phyloP scores from a whole-genome alignment of 2,888 invertebrate species.

The Conistra vaccinii region DNA sequence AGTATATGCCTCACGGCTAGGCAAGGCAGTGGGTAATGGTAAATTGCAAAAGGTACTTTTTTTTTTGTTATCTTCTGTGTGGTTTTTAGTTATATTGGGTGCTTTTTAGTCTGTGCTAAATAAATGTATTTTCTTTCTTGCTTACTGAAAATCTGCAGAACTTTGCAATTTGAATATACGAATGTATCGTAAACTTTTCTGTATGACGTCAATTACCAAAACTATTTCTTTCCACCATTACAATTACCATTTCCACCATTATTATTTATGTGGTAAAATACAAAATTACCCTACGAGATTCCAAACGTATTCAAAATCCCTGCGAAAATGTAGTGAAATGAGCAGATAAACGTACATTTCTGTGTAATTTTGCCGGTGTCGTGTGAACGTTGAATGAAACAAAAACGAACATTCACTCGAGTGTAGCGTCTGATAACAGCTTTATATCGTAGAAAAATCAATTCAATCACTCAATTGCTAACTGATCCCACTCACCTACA shows the following conservation, averaged over 20 bases:
- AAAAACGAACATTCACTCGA: neutral
- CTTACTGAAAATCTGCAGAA: neutral
- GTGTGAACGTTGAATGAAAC: neutral
- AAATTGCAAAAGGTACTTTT: too few species aligned
- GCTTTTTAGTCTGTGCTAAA: too few species aligned
- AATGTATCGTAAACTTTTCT: neutral
- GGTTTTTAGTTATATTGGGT: too few species aligned
- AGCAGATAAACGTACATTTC: neutral
- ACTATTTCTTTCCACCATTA: neutral
- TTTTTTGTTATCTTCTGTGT: too few species aligned
- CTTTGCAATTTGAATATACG: neutral
- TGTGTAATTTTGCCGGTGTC: neutral
- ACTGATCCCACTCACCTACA: constrained; percentile 11
- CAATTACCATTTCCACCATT: too few species aligned
- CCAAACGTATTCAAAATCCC: neutral
- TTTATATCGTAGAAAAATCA: neutral
- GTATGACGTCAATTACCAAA: neutral
- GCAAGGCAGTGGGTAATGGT: too few species aligned
- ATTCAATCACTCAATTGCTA: neutral
- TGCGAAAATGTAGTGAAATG: neutral
- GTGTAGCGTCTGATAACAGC: neutral
- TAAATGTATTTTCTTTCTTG: too few species aligned
- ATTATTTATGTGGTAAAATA: neutral
- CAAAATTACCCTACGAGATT: too few species aligned
- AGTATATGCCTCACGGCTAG: too few species aligned